Evolutionary conservation across 2,113 vertebrate species (phyloP), one percentile per base, ranked within the genome.

Genomic region (Pitta sordida): DNA sequence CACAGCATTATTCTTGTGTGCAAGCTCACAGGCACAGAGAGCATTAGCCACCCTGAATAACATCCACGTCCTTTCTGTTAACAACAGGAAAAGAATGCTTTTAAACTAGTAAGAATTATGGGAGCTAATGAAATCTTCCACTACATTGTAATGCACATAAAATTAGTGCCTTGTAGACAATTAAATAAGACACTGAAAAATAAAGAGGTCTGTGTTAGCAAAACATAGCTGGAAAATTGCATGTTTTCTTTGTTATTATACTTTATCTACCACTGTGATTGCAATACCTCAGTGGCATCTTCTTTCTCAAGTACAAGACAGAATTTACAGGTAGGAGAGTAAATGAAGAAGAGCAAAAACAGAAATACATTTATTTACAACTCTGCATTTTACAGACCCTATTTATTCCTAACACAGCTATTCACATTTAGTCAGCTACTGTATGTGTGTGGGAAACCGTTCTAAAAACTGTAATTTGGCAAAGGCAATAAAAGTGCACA

Each of bases 391-490:
- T 67, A 71, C 34, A 55, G 73, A 78, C 3, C 5, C 32, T 55
- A 22, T 59, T 80, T 80, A 56, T 82, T 60, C 29, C 60, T 55
- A 84, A 73, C n/a, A 73, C 49, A 83, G 58, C 15, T 53, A 77
- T 74, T 86, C 64, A 68, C 65, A 29, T 82, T 84, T 67, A 84
- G 56, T 71, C 89, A 94, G 83, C 91, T 93, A 86, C 86, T 34
- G 41, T 24, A 51, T 0, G 0, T 7, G 18, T 41, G 44, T 56
- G 64, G 60, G 86, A 82, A 83, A 75, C 48, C 53, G 29, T 65
- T 87, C 52, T 82, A 83, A 84, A 84, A 91, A 60, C 69, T 71
- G 56, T 34, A 52, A 64, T 87, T 82, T 95, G 78, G 84, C 84
- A 60, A 39, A 75, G 32, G 41, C 78, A 87, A 36, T 29, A 64